Percentiles rank a stretch among this genome's conserved stretches.
Conservation (phyloP, 2,888 invertebrate genomes). For the Tinea pellionella region DNA sequence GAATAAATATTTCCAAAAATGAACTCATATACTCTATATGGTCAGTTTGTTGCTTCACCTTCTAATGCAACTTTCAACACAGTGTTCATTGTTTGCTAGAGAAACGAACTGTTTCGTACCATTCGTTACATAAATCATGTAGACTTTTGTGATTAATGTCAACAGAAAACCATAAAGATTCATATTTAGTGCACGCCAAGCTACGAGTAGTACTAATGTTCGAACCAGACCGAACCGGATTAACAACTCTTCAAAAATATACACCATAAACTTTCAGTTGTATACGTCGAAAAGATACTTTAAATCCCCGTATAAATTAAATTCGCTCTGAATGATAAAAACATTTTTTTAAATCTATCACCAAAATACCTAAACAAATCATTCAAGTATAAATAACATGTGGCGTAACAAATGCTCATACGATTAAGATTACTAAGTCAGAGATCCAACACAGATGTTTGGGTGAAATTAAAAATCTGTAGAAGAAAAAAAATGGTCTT, state of each 20-base stretch:
- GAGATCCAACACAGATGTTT: slow-evolving; percentile 54
- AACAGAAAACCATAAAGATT: slow-evolving; percentile 55
- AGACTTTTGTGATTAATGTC: slow-evolving; percentile 65
- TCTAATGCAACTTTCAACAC: neutral
- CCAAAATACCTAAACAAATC: slow-evolving; percentile 58
- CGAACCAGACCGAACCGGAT: slow-evolving; percentile 39
- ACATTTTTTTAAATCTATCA: slow-evolving; percentile 26
- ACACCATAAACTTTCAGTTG: slow-evolving; percentile 49
- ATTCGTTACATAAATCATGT: slow-evolving; percentile 43
- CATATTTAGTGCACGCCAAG: slow-evolving; percentile 54
- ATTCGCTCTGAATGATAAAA: slow-evolving; percentile 5
- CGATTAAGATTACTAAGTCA: slow-evolving; percentile 52
- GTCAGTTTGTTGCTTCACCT: neutral
- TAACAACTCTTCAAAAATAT: slow-evolving; percentile 41
- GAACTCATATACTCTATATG: neutral
- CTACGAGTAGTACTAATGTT: slow-evolving; percentile 26
- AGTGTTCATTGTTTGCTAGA: neutral
- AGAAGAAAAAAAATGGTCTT: slow-evolving; percentile 38
- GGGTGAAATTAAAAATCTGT: slow-evolving; percentile 49
- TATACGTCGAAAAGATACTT: slow-evolving; percentile 39
- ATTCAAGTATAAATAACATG: slow-evolving; percentile 56
- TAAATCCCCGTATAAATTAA: slow-evolving; percentile 56
- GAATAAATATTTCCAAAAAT: slow-evolving; percentile 1
- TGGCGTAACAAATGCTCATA: slow-evolving; percentile 61
- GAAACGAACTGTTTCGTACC: neutral